A percentile compares a stretch with the other conserved stretches of the same genome.
Evolutionary conservation across 2,113 vertebrate species (phyloP).

Genomic region (Struthidea cinerea): DNA sequence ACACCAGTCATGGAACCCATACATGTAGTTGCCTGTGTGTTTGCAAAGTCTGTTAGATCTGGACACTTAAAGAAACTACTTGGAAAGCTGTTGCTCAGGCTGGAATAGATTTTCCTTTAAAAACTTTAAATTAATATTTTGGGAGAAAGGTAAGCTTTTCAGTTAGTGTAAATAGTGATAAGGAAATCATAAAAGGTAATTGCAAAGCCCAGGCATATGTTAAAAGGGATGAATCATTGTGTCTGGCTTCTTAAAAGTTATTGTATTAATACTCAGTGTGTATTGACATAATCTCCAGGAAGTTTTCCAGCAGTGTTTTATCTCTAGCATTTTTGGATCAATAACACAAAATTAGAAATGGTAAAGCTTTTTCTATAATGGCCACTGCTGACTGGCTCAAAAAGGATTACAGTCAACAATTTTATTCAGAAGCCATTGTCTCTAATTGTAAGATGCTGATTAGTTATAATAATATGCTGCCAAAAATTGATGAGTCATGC

Average conservation of each 20-base stretch:
- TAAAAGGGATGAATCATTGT: not conserved
- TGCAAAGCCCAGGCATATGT: not conserved
- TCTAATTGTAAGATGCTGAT: slow-evolving; percentile 19
- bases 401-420: not conserved
- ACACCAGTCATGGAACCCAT: rapidly evolving
- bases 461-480: slow-evolving; percentile 6
- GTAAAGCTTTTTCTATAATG: not conserved
- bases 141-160: not conserved
- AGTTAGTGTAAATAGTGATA: not conserved
- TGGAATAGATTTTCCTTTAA: not conserved
- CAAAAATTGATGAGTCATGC: not conserved
- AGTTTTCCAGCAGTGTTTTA: slow-evolving; percentile 4
- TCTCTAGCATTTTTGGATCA: slow-evolving; percentile 24
- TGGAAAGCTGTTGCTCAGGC: not conserved
- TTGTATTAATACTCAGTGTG: not conserved
- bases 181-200: not conserved
- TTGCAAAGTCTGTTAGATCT: not conserved
- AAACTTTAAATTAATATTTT: not conserved
- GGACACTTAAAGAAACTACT: not conserved
- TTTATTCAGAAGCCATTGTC: not conserved
- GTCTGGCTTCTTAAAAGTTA: not conserved
- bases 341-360: slow-evolving; percentile 13
- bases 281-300: slow-evolving; percentile 32
- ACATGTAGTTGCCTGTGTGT: rapidly evolving
- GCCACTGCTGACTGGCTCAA: not conserved